Evolutionary conservation across 2,888 invertebrate species (phyloP).

Genomic region (Clostera curtula): DNA sequence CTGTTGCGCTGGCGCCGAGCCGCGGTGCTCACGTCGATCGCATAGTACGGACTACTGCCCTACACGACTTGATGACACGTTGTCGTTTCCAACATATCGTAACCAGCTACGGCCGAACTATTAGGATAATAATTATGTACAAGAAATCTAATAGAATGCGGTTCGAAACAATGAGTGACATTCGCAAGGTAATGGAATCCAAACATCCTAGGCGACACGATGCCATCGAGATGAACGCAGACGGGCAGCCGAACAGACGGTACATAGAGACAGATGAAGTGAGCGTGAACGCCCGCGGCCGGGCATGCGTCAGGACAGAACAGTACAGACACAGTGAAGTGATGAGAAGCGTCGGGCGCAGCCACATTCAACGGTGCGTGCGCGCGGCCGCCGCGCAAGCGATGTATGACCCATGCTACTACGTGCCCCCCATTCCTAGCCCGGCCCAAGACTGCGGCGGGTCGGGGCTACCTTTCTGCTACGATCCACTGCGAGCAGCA

Average conservation of each 20-base stretch:
- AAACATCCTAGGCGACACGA: slow-evolving; percentile 62
- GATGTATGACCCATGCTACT: slow-evolving; percentile 74
- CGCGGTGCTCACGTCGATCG: no score
- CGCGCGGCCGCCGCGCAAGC: slow-evolving; percentile 72
- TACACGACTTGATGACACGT: no score
- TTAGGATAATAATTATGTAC: slow-evolving; percentile 51
- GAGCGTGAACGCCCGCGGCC: slow-evolving; percentile 72
- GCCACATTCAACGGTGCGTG: slow-evolving; percentile 73
- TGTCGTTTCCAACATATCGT: no score
- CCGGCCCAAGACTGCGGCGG: slow-evolving; percentile 24
- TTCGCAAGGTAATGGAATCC: slow-evolving; percentile 65
- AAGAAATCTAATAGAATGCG: slow-evolving; percentile 71
- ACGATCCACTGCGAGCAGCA: slow-evolving; percentile 12
- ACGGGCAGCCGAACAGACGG: slow-evolving; percentile 67
- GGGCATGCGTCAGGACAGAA: slow-evolving; percentile 73
- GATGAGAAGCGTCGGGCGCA: slow-evolving; percentile 74
- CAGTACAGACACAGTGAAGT: slow-evolving; percentile 73
- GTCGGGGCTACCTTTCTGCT: slow-evolving; percentile 12
- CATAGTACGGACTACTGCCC: no score
- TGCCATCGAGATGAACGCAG: slow-evolving; percentile 68
- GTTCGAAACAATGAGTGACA: slow-evolving; percentile 67
- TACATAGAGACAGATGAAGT: slow-evolving; percentile 72
- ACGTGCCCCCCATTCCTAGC: slow-evolving; percentile 40
- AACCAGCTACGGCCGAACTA: slow-evolving; percentile 55
- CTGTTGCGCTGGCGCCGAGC: slow-evolving; percentile 33